Evolutionary conservation across 2,113 vertebrate genomes (phyloP), one percentile per base, ranked within the genome.

Genomic region (Laterallus jamaicensis): DNA sequence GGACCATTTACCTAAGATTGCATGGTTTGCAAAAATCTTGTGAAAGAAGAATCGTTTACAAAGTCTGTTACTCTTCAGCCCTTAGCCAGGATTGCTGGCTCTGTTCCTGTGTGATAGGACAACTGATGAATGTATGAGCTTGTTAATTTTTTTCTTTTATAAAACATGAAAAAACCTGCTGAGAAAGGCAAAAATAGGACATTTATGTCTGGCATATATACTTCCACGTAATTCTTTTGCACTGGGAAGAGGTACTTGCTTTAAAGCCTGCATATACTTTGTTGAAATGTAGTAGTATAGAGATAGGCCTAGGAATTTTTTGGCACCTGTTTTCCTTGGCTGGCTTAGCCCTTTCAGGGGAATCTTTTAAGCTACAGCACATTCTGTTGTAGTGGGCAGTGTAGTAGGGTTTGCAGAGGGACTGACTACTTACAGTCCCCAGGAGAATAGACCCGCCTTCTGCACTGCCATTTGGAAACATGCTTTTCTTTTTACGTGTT

Each of bases 341-440:
- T 40, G 39, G 31, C 70, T 62, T 35, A 18, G 12, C 28, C 2
- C 0, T 71, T 73, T 50, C 62, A 64, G 42, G 40, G 10, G 17
- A 21, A 4, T 20, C 20, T 54, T 11, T 17, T 2, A 15, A 39
- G 10, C 31, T 28, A 21, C 42, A 71, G 58, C 1, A 0, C 11
- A 24, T 66, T 81, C 35, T 56, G 15, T 26, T 54, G 31, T 6
- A 11, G 25, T 26, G 67, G 19, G 31, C 39, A 64, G 37, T 0
- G 0, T 0, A 13, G 0, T 0, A 13, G 59, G 32, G 10, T 29
- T 68, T 89, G 40, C n/a, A 15, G 1, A 76, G n/a, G 17, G 3
- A 5, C 37, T 66, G 49, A 4, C 16, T 64, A 32, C 25, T 37
- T 32, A 13, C 7, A 1, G 32, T 80, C 22, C 10, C 8, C 35